Conservation (phyloP, 2,888 invertebrate species). For the Smittia sp. region DNA sequence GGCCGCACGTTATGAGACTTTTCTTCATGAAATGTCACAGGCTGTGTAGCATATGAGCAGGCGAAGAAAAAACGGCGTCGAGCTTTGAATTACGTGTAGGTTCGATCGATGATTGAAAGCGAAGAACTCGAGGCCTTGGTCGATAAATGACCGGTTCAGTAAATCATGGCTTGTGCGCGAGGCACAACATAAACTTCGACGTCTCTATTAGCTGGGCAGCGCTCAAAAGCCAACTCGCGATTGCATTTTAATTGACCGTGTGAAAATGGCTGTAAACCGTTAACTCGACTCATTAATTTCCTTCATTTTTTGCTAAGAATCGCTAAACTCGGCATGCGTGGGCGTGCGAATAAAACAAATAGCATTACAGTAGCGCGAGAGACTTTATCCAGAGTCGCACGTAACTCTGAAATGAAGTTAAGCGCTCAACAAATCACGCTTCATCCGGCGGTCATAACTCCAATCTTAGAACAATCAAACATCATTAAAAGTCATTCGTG, state of each 20-base stretch:
- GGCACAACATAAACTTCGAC: neutral
- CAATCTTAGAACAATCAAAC: neutral
- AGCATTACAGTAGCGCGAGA: neutral
- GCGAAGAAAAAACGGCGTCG: neutral
- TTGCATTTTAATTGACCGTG: neutral
- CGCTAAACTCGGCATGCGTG: neutral
- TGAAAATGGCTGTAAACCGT: neutral
- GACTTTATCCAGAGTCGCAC: neutral
- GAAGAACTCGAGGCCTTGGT: neutral
- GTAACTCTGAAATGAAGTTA: neutral
- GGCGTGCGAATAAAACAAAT: slow-evolving; percentile 12
- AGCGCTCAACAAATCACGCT: slow-evolving; percentile 1
- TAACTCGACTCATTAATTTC: neutral
- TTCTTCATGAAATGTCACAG: neutral
- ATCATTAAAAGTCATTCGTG: neutral
- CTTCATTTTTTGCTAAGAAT: too few relatives aligned
- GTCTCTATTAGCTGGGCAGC: neutral
- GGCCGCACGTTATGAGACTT: neutral
- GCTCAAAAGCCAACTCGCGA: neutral
- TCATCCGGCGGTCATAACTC: neutral
- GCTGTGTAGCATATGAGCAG: neutral
- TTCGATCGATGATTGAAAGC: neutral
- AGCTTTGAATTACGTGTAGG: neutral
- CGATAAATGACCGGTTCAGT: slow-evolving; percentile 1
- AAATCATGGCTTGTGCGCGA: neutral